A percentile compares a stretch with the other conserved stretches of the same genome.
Conservation (phyloP, 2,113 vertebrate species). For the Catagonus wagneri region DNA sequence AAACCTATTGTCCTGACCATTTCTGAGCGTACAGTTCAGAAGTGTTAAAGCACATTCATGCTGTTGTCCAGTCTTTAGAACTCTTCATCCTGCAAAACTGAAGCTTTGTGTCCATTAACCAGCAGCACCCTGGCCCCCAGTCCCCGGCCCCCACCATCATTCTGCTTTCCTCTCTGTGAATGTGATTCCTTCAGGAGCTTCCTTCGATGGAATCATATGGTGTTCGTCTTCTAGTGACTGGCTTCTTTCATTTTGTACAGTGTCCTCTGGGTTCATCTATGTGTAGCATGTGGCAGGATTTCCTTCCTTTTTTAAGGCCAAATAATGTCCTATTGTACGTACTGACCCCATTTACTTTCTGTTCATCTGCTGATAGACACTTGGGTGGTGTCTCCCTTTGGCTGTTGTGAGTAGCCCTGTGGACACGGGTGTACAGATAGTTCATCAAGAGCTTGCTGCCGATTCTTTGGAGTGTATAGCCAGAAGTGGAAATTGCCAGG, state of each 20-base stretch:
- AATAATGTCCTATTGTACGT: not conserved
- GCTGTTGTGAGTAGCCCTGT: not conserved
- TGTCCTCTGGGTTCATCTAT: not conserved
- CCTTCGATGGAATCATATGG: too few relatives aligned
- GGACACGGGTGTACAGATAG: not conserved
- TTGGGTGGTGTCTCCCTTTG: not conserved
- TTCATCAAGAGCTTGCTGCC: not conserved
- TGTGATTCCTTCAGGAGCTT: not conserved
- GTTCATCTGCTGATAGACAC: not conserved
- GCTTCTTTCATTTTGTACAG: too few relatives aligned
- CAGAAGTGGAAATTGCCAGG: not conserved
- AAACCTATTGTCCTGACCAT: not conserved
- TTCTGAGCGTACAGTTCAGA: not conserved
- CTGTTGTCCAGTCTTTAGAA: not conserved
- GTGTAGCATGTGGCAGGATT: not conserved
- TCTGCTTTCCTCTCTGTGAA: not conserved
- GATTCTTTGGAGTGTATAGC: not conserved
- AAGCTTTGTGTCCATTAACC: not conserved
- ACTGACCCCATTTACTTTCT: not conserved
- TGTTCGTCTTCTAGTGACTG: not conserved
- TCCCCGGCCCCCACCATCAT: not conserved
- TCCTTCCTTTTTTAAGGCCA: not conserved
- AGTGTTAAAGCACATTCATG: not conserved
- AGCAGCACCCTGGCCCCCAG: not conserved
- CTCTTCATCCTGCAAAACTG: not conserved